Evolutionary conservation across 2,797 vertebrate genomes (phyloP).

Genomic region (Xiphophorus birchmanni): DNA sequence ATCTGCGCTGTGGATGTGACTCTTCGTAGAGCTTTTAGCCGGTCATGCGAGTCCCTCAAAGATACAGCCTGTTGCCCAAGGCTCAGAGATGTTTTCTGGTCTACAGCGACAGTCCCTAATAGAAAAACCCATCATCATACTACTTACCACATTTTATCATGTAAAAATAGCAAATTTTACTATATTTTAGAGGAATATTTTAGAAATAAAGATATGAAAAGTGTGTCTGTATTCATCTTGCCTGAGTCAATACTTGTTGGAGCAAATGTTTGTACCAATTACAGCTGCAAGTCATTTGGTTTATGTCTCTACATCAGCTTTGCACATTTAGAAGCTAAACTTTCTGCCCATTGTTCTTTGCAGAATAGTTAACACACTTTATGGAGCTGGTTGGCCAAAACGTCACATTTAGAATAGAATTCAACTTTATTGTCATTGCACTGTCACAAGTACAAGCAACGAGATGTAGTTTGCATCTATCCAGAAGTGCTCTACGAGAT

Average conservation of each 20-base stretch:
- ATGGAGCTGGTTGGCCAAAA: not conserved
- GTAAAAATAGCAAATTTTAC: not conserved
- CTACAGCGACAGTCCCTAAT: conserved; percentile 68
- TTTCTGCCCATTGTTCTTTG: not conserved
- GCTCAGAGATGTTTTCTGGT: conserved; percentile 78
- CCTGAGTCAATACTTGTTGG: not conserved
- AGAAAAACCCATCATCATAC: not conserved
- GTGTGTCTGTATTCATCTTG: not conserved
- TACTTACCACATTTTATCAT: not conserved
- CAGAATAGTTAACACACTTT: not conserved
- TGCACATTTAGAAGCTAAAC: not conserved
- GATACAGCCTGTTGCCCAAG: conserved; percentile 83
- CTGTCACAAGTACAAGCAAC: no score
- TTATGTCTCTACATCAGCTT: not conserved
- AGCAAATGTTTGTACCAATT: not conserved
- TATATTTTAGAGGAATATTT: not conserved
- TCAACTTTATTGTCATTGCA: no score
- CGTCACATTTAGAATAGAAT: not conserved
- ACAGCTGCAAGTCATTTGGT: not conserved
- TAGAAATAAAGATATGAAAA: not conserved
- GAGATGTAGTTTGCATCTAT: no score
- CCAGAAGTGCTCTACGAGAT: no score
- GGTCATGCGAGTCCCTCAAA: conserved; percentile 81
- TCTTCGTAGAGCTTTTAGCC: conserved; percentile 81
- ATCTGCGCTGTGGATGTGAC: conserved; percentile 84